Base-by-base conservation (phyloP, 2,797 vertebrate species). In the Brachyrhaphis roseni region DNA sequence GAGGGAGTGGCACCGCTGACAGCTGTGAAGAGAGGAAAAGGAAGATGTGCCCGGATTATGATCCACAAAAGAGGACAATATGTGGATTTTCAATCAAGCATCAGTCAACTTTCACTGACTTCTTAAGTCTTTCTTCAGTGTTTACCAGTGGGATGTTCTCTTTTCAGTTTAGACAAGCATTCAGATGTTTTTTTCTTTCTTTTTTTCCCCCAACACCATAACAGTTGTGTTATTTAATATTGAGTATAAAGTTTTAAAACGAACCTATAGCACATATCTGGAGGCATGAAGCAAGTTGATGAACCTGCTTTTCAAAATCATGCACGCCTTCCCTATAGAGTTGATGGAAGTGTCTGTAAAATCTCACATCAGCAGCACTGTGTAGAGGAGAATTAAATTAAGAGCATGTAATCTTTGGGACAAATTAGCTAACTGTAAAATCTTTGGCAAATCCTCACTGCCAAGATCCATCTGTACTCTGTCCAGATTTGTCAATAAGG, bases 1-100 rank as follows among this genome's bases (percentile, higher is more conserved):
- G 77, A 94, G 93, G 94, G 94, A 92, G 94, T 92, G 94, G 89
- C 92, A 83, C n/a, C 55, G 79, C 79, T 87, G 81, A 85, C 89
- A 88, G 83, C 74, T 88, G 77, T 31, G 66, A 78, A 76, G 77
- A 70, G 75, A 10, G 70, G 78, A 84, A 80, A 80, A 20, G 70
- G 45, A 43, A 75, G 62, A 78, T 76, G 74, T 64, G 86, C 23
- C 76, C 57, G 76, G 62, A 34, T 73, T 71, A 79, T 82, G 43
- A 41, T 11, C 43, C 5, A 53, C 68, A 71, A 74, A 82, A 70
- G 66, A 75, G 15, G 39, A 68, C 39, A 78, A 83, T 62, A 76
- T 78, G 59, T 10, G 4, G 1, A 57, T 74, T 78, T 75, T 79
- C 80, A 39, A 78, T 62, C 49, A 83, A 74, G 43, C 10, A 70